Evolutionary conservation across 2,113 vertebrate species (phyloP).

Genomic region (Pluvialis apricaria): DNA sequence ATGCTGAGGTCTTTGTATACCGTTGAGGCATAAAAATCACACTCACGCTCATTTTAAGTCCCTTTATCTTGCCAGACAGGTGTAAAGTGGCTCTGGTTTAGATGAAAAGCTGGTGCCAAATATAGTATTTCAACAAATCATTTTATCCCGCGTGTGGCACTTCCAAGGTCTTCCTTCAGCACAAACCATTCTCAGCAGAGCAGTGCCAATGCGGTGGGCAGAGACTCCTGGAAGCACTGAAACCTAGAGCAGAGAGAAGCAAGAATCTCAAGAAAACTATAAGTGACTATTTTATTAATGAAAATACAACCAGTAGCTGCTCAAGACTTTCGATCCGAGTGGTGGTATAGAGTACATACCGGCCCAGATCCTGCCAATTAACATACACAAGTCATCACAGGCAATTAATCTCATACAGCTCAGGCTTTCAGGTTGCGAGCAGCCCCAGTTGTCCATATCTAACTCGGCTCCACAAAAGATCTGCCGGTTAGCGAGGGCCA

Average conservation of each 20-base stretch:
- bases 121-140: neutral
- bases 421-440: neutral
- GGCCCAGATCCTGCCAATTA: neutral
- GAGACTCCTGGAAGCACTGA: neutral
- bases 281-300: neutral
- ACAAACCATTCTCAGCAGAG: neutral
- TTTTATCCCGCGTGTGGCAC: neutral
- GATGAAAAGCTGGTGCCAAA: slow-evolving; percentile 30
- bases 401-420: neutral
- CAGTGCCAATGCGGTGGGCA: neutral
- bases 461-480: neutral
- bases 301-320: neutral
- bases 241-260: neutral
- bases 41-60: neutral
- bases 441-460: neutral
- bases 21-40: neutral
- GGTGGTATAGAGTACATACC: neutral
- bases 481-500: neutral
- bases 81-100: neutral
- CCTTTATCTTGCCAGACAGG: slow-evolving; percentile 25
- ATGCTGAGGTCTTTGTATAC: neutral
- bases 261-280: neutral
- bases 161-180: neutral
- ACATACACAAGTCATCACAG: neutral
- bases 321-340: neutral